Percentiles rank a stretch among this genome's conserved stretches.
These are phyloP conservation scores for Thysanoteuthis rhombus DNA, from an alignment of 2,888 invertebrate genomes.

Conservation along the genomic window DNA sequence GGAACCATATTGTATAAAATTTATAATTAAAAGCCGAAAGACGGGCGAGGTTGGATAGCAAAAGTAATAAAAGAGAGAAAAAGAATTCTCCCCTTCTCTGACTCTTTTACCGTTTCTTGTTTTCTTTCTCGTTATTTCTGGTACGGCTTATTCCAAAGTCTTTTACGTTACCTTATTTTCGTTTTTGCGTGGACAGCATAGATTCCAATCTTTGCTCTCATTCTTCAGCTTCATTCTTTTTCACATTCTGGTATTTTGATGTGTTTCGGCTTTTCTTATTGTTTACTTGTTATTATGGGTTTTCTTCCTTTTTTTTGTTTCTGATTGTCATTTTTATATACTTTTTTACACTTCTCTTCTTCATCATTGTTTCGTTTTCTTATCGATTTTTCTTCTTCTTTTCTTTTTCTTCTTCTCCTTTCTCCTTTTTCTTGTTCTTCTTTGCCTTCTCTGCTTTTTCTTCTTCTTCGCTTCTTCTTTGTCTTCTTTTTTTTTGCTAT, in stretches of 20 bases:
- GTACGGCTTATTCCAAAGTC: neutral
- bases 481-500: neutral
- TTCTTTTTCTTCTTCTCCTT: neutral
- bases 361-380: neutral
- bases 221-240: neutral
- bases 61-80: neutral
- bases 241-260: neutral
- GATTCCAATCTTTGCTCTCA: neutral
- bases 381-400: neutral
- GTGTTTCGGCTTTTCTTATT: neutral
- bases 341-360: neutral
- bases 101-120: no score
- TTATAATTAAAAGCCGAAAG: neutral
- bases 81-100: neutral
- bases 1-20: neutral
- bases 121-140: neutral
- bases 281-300: neutral
- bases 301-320: neutral
- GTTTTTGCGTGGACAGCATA: neutral
- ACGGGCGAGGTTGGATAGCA: neutral
- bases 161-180: neutral
- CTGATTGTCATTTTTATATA: neutral
- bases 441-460: accelerated
- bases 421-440: neutral
- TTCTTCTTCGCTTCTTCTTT: neutral